Percentiles rank a stretch among this genome's conserved stretches.
Evolutionary conservation across 2,888 invertebrate species (phyloP).

Genomic region (Polymixis lichenea): DNA sequence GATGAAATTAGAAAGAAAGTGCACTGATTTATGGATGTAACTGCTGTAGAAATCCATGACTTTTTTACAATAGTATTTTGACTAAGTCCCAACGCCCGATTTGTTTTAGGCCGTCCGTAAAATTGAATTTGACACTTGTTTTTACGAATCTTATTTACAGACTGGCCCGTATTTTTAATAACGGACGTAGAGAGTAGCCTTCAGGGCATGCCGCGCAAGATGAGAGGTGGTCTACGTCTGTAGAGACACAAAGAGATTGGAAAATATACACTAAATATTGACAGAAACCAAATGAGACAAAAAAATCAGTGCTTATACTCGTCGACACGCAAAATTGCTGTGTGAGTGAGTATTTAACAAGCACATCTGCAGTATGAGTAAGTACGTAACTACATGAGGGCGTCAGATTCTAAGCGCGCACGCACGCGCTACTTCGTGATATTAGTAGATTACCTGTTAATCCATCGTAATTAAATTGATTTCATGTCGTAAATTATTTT

Average conservation of each 20-base stretch:
- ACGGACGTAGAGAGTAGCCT: too few relatives aligned
- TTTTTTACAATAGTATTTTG: background rate
- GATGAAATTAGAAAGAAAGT: conserved; percentile 53
- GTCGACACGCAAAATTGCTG: background rate
- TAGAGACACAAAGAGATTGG: too few relatives aligned
- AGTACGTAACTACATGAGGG: background rate
- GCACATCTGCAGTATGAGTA: too few relatives aligned
- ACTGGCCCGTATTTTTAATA: too few relatives aligned
- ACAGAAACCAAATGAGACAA: background rate
- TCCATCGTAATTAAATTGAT: conserved; percentile 34
- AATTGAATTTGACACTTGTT: too few relatives aligned
- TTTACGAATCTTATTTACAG: too few relatives aligned
- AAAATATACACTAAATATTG: background rate
- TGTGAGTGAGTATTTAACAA: background rate
- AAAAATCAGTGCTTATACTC: background rate
- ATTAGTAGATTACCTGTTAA: conserved; percentile 28
- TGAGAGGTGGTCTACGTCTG: too few relatives aligned
- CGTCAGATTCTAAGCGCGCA: background rate
- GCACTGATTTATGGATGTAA: conserved; percentile 21
- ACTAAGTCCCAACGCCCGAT: too few relatives aligned
- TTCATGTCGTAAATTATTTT: conserved; percentile 40
- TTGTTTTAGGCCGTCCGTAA: too few relatives aligned
- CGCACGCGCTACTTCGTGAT: conserved; percentile 12
- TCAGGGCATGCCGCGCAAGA: too few relatives aligned
- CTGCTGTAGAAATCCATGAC: background rate